A percentile compares a stretch with the other conserved stretches of the same genome.
These are phyloP conservation scores for Hypomesus transpacificus DNA, from an alignment of 2,113 vertebrate species.

Conservation along the genomic window DNA sequence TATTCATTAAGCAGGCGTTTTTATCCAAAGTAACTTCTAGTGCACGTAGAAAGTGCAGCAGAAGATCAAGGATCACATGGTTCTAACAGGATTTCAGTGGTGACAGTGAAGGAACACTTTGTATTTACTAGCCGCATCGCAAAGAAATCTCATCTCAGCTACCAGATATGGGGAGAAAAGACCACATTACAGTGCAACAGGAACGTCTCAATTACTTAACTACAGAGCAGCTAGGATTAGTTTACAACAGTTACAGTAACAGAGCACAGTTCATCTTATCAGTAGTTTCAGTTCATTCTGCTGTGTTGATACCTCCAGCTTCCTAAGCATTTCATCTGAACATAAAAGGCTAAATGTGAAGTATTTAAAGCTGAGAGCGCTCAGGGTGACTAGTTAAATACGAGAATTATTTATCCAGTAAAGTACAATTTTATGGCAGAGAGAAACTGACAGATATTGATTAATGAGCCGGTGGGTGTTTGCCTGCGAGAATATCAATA, in stretches of 20 bases:
- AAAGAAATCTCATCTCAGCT: no score
- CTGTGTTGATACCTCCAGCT: constrained; percentile 39
- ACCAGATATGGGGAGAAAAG: no score
- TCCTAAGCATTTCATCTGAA: constrained; percentile 46
- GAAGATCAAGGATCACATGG: no score
- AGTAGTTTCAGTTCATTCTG: constrained; percentile 24
- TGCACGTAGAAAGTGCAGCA: no score
- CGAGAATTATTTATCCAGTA: constrained; percentile 79
- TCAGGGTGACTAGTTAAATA: constrained; percentile 72
- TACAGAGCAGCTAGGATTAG: neutral
- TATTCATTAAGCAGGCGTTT: no score
- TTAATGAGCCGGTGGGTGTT: constrained; percentile 82
- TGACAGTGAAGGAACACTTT: no score
- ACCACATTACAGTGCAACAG: no score
- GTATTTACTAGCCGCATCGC: no score
- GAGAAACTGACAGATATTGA: constrained; percentile 79
- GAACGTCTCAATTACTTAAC: neutral
- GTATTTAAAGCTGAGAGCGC: constrained; percentile 74
- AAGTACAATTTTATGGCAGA: constrained; percentile 67
- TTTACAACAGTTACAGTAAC: neutral
- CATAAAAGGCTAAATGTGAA: constrained; percentile 70
- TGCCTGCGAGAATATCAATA: constrained; percentile 83
- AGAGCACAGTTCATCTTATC: no score
- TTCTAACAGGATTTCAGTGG: no score
- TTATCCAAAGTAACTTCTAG: no score